These are phyloP conservation scores for Epizoanthus scotinus DNA, from an alignment of 92 coral and sea anemone species.

Conservation along the genomic window DNA sequence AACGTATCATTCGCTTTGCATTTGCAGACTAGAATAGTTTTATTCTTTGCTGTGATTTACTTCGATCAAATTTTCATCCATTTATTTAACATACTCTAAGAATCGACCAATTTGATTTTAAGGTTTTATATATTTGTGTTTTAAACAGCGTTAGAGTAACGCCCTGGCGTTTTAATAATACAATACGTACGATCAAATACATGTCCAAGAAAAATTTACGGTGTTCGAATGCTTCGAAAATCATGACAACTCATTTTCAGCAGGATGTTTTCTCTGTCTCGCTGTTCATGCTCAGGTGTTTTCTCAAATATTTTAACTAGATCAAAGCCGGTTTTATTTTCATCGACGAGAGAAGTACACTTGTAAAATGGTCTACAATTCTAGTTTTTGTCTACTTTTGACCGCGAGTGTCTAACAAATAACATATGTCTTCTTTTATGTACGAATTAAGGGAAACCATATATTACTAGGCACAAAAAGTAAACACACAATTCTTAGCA, in stretches of 20 bases:
- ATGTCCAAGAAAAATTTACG: not conserved
- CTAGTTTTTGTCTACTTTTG: slow-evolving; percentile 14
- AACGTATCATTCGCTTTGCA: not conserved
- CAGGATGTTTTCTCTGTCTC: not conserved
- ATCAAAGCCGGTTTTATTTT: not conserved
- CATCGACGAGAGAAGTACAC: slow-evolving; percentile 16
- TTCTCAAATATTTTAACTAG: not conserved
- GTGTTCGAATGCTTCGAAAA: slow-evolving; percentile 4
- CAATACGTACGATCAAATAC: slow-evolving; percentile 11
- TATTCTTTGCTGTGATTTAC: not conserved
- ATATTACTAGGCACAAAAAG: not conserved
- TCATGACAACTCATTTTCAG: not conserved
- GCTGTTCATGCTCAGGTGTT: not conserved
- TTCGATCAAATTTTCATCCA: not conserved
- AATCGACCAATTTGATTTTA: slow-evolving; percentile 11
- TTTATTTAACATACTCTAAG: not conserved
- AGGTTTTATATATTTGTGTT: slow-evolving; percentile 13
- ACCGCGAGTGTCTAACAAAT: not conserved
- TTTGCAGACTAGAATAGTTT: slow-evolving; percentile 4
- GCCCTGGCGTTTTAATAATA: slow-evolving; percentile 30
- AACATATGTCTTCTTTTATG: not conserved
- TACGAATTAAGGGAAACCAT: not conserved
- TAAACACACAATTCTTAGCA: slow-evolving; percentile 2
- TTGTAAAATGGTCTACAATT: not conserved
- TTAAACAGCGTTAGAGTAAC: slow-evolving; percentile 44